Percentiles rank a stretch among this genome's conserved stretches.
phyloP scores from a whole-genome alignment of 2,888 invertebrate species.

The Erebia palarica region DNA sequence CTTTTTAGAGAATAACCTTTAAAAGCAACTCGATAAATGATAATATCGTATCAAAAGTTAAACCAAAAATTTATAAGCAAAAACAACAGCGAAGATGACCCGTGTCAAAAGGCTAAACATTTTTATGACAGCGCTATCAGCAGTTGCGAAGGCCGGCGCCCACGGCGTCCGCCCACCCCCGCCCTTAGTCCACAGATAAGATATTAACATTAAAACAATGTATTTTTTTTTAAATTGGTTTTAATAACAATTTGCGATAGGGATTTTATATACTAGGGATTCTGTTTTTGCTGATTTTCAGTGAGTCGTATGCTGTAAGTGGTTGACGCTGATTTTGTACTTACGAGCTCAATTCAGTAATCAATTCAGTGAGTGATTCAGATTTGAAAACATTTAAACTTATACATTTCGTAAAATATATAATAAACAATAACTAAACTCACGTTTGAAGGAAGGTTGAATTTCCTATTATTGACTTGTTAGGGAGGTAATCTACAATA shows the following conservation, averaged over 20 bases:
- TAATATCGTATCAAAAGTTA: slow-evolving; percentile 15
- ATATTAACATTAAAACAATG: slow-evolving; percentile 52
- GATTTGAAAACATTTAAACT: no score
- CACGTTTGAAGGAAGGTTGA: no score
- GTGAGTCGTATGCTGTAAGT: neutral
- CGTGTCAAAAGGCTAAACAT: slow-evolving; percentile 49
- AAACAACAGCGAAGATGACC: slow-evolving; percentile 41
- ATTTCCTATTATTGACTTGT: no score
- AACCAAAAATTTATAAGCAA: slow-evolving; percentile 24
- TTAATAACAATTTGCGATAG: neutral
- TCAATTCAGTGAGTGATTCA: no score
- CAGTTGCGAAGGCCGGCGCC: slow-evolving; percentile 74
- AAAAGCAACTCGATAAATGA: no score
- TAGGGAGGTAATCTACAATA: no score
- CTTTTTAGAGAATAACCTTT: no score
- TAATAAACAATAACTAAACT: no score
- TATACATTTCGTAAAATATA: neutral
- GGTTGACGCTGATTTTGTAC: neutral
- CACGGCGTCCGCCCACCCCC: slow-evolving; percentile 63
- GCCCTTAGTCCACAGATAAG: slow-evolving; percentile 58
- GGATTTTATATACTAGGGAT: neutral
- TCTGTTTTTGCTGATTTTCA: neutral
- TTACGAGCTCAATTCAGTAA: no score
- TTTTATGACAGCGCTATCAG: slow-evolving; percentile 61
- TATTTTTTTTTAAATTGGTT: slow-evolving; percentile 22